These are phyloP conservation scores for Spinibarbus caldwelli DNA, from an alignment of 2,797 vertebrate species.

Conservation along the genomic window DNA sequence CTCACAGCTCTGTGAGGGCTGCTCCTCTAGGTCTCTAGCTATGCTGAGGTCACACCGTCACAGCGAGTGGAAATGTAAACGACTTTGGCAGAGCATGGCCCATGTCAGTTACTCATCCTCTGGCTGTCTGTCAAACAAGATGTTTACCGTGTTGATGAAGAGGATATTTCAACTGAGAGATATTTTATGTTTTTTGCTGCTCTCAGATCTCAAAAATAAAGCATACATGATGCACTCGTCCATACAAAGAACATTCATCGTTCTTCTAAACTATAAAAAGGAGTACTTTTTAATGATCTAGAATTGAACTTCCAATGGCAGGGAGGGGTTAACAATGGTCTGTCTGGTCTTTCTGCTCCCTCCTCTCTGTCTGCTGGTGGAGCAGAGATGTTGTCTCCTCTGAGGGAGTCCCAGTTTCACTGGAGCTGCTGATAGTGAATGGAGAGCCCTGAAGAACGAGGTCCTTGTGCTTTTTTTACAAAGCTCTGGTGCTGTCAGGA, in stretches of 20 bases:
- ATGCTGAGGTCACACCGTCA: conserved; percentile 53
- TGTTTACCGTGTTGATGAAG: conserved; percentile 4
- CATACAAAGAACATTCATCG: background rate
- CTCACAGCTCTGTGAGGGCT: conserved; percentile 25
- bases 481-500: conserved; percentile 24
- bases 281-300: background rate
- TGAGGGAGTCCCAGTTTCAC: conserved; percentile 23
- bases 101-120: conserved; percentile 37
- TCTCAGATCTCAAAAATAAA: background rate
- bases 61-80: conserved; percentile 49
- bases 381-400: conserved; percentile 5
- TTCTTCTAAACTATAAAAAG: background rate
- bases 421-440: conserved; percentile 31
- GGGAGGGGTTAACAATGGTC: conserved; percentile 44
- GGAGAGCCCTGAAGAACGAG: conserved; percentile 20
- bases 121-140: conserved; percentile 22
- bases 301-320: background rate
- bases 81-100: conserved; percentile 28
- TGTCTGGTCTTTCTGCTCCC: conserved; percentile 29
- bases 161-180: background rate
- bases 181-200: background rate
- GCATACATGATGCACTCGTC: background rate
- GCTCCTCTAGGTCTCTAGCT: conserved; percentile 43
- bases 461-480: conserved; percentile 9
- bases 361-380: conserved; percentile 50